Evolutionary conservation across 2,888 invertebrate genomes (phyloP).

Genomic region (Fragum sueziense): DNA sequence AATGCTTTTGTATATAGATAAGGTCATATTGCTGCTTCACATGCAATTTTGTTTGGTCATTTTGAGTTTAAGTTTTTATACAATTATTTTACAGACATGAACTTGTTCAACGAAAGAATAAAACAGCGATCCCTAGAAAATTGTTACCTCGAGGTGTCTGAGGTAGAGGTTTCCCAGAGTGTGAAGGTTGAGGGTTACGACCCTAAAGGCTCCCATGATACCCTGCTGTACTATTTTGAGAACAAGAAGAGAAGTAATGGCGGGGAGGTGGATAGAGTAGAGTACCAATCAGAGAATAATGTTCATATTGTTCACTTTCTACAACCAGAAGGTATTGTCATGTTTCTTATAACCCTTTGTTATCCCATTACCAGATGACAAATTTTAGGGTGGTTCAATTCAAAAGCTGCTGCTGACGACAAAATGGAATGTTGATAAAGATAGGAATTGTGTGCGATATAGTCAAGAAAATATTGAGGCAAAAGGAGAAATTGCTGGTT

Average conservation of each 20-base stretch:
- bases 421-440: too few relatives aligned
- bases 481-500: too few relatives aligned
- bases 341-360: neutral
- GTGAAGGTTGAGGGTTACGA: conserved; percentile 33
- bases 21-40: neutral
- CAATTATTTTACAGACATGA: conserved; percentile 1
- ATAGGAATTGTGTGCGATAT: too few relatives aligned
- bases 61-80: too few relatives aligned
- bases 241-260: conserved; percentile 43
- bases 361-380: neutral
- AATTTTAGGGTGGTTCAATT: too few relatives aligned
- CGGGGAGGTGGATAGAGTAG: conserved; percentile 31
- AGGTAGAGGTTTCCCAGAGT: conserved; percentile 28
- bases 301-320: conserved; percentile 40
- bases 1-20: too few relatives aligned
- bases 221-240: conserved; percentile 46
- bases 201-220: conserved; percentile 12
- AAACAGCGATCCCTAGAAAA: conserved; percentile 25
- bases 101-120: conserved; percentile 1
- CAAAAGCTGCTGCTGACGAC: too few relatives aligned
- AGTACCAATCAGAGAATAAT: neutral
- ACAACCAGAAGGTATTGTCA: conserved; percentile 34
- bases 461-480: too few relatives aligned
- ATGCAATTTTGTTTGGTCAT: neutral
- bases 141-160: conserved; percentile 2